Evolutionary conservation across 1,140 invertebrate genomes (phyloP).

Genomic region (Zaprionus camerounensis): DNA sequence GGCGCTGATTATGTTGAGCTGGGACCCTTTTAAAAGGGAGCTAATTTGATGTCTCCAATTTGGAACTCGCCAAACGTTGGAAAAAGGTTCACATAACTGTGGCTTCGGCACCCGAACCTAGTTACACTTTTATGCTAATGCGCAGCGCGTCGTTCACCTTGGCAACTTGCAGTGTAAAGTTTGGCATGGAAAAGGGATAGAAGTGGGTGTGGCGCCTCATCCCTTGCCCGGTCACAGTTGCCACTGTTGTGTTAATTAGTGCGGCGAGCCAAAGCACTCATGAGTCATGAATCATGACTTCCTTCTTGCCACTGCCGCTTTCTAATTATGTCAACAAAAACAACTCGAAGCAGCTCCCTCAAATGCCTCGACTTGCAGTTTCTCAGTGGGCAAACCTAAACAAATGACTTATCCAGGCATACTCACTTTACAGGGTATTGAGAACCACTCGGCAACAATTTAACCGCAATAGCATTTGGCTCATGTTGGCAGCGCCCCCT

Average conservation of each 20-base stretch:
- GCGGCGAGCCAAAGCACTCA: slow-evolving; percentile 63
- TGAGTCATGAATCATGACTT: slow-evolving; percentile 81
- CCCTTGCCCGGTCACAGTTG: slow-evolving; percentile 20
- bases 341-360: neutral
- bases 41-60: slow-evolving; percentile 74
- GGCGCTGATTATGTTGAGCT: neutral
- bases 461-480: slow-evolving; percentile 73
- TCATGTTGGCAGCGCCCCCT: slow-evolving; percentile 44
- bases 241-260: slow-evolving; percentile 72
- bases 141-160: slow-evolving; percentile 40
- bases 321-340: slow-evolving; percentile 70
- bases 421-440: neutral
- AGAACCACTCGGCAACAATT: slow-evolving; percentile 68
- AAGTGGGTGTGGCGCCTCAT: neutral
- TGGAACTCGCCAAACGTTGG: slow-evolving; percentile 62
- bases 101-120: slow-evolving; percentile 15
- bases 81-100: slow-evolving; percentile 53
- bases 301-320: slow-evolving; percentile 64
- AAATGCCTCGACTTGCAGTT: slow-evolving; percentile 13
- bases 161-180: slow-evolving; percentile 43
- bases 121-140: slow-evolving; percentile 67
- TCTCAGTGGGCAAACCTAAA: neutral
- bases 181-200: neutral
- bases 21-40: slow-evolving; percentile 62
- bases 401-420: neutral